These are phyloP conservation scores for Aspidapion aeneum DNA, from an alignment of 2,888 invertebrate genomes.

Conservation along the genomic window DNA sequence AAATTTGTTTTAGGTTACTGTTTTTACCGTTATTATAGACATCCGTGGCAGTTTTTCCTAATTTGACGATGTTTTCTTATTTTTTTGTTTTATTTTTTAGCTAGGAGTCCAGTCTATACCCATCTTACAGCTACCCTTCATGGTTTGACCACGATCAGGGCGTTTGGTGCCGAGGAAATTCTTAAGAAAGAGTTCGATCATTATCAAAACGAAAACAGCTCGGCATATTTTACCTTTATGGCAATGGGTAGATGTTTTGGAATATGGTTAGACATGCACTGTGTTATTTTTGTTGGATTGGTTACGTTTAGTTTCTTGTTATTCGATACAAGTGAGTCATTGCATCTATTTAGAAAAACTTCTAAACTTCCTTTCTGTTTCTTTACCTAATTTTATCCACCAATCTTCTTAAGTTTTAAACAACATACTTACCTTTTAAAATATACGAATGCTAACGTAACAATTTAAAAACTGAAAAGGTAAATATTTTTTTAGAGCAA, in stretches of 20 bases:
- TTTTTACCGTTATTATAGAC: no score
- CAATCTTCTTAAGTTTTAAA: no score
- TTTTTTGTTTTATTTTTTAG: slow-evolving; percentile 52
- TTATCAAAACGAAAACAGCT: slow-evolving; percentile 62
- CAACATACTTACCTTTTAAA: no score
- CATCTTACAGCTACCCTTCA: slow-evolving; percentile 71
- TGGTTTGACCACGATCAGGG: slow-evolving; percentile 72
- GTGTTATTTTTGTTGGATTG: slow-evolving; percentile 59
- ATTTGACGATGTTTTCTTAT: no score
- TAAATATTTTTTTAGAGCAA: slow-evolving; percentile 36
- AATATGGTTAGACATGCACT: slow-evolving; percentile 64
- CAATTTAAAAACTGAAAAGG: no score
- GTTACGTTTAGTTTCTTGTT: slow-evolving; percentile 63
- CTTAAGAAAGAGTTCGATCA: slow-evolving; percentile 60
- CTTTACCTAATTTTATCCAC: no score
- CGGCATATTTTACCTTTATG: slow-evolving; percentile 65
- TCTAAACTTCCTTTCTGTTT: no score
- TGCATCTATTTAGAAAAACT: no score
- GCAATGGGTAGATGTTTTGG: slow-evolving; percentile 65
- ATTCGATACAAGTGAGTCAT: slow-evolving; percentile 52
- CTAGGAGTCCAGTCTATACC: slow-evolving; percentile 73
- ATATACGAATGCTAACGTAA: no score
- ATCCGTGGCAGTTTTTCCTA: neutral
- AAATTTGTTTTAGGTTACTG: no score
- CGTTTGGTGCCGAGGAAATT: slow-evolving; percentile 60